These are phyloP conservation scores for Solenopsis invicta DNA, from an alignment of 1,140 invertebrate genomes.

Conservation along the genomic window DNA sequence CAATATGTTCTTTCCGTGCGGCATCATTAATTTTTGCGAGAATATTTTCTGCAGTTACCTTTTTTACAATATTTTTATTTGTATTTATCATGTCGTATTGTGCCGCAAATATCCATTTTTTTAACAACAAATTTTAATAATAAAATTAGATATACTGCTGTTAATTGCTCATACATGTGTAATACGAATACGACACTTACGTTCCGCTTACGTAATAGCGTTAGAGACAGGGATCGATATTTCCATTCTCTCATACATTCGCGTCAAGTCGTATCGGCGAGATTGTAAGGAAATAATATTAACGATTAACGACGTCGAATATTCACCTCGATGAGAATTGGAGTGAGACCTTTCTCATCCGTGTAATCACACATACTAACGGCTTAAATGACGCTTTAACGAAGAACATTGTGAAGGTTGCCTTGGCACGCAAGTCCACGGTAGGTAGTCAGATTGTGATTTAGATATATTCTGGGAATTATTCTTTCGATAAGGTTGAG, in stretches of 20 bases:
- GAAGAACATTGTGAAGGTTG: slow-evolving; percentile 62
- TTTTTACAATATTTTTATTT: not conserved
- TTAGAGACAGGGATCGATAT: slow-evolving; percentile 30
- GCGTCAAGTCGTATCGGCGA: not conserved
- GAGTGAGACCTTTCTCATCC: slow-evolving; percentile 53
- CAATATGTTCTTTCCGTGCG: not conserved
- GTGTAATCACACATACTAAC: slow-evolving; percentile 4
- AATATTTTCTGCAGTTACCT: not conserved
- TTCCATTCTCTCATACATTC: slow-evolving; percentile 20
- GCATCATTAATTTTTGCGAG: not conserved
- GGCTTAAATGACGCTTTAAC: slow-evolving; percentile 63
- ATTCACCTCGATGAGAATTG: slow-evolving; percentile 56
- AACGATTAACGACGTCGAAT: slow-evolving; percentile 36
- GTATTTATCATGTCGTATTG: not conserved
- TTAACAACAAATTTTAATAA: not conserved
- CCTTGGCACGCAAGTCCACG: slow-evolving; percentile 65
- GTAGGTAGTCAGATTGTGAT: slow-evolving; percentile 47
- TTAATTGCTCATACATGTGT: not conserved
- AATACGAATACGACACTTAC: not conserved
- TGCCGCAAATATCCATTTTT: not conserved
- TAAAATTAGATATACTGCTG: not conserved
- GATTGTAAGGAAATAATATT: slow-evolving; percentile 37
- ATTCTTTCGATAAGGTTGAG: slow-evolving; percentile 6
- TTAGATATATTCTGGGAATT: slow-evolving; percentile 35
- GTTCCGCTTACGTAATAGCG: not conserved